Percentiles rank a stretch among this genome's conserved stretches.
These are phyloP conservation scores for Ginglymostoma cirratum DNA, from an alignment of 2,113 vertebrate species.

Conservation along the genomic window DNA sequence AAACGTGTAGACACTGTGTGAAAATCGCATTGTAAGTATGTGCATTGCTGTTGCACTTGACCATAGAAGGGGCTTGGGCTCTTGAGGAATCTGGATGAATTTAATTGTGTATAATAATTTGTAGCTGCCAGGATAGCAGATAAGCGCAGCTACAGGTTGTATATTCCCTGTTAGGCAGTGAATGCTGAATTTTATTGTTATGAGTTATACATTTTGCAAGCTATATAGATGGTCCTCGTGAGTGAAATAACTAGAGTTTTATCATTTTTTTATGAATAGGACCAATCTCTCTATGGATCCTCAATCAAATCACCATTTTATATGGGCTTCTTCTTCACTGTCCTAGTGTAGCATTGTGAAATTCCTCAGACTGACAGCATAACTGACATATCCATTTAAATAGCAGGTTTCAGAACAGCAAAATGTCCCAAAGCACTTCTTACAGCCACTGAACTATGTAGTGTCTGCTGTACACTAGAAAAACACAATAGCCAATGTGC, in stretches of 20 bases:
- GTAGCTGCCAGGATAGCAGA: neutral
- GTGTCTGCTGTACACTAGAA: neutral
- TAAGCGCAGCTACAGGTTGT: neutral
- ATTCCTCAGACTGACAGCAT: neutral
- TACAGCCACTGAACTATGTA: neutral
- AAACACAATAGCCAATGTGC: neutral
- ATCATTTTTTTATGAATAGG: constrained; percentile 32
- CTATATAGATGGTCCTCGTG: neutral
- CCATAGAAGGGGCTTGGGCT: neutral
- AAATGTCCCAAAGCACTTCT: neutral
- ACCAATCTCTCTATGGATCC: neutral
- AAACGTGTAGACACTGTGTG: neutral
- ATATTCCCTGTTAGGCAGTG: constrained; percentile 16
- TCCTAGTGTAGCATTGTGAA: neutral
- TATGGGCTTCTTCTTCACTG: neutral
- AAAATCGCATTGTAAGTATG: neutral
- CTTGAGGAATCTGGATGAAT: neutral
- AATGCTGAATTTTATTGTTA: constrained; percentile 1
- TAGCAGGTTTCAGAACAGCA: neutral
- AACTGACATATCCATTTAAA: neutral
- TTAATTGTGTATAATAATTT: neutral
- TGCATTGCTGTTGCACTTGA: neutral
- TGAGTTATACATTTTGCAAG: neutral
- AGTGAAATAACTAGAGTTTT: constrained; percentile 10
- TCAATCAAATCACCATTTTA: neutral